A percentile compares a stretch with the other conserved stretches of the same genome.
Conservation (phyloP, 2,797 vertebrate species). For the Tinamus major region DNA sequence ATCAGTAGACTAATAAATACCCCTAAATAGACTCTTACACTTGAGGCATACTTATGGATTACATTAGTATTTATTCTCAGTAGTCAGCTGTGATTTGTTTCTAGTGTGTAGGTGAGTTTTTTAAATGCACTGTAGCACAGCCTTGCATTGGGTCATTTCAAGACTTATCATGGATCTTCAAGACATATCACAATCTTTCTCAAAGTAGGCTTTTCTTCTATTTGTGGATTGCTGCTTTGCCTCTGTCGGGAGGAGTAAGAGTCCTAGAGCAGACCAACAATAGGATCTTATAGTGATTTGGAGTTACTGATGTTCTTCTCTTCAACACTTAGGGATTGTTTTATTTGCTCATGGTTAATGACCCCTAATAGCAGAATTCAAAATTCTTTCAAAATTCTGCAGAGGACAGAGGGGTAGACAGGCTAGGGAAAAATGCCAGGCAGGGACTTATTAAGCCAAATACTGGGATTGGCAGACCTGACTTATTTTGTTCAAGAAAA, state of each 20-base stretch:
- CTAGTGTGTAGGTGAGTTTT: background rate
- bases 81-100: background rate
- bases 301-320: background rate
- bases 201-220: background rate
- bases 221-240: background rate
- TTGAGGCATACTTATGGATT: background rate
- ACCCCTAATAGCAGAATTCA: background rate
- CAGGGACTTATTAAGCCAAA: background rate
- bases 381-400: background rate
- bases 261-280: background rate
- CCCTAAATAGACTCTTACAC: background rate
- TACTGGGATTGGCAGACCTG: fast-evolving
- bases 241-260: background rate
- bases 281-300: background rate
- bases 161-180: background rate
- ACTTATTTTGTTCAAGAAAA: background rate
- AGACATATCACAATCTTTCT: background rate
- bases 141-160: background rate
- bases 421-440: background rate
- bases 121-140: background rate
- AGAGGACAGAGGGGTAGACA: background rate
- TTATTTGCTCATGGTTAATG: background rate
- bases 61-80: background rate
- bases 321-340: background rate
- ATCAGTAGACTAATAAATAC: constrained; percentile 23